These are phyloP conservation scores for Ctenicera cuprea DNA, from an alignment of 2,888 invertebrate species.

Conservation along the genomic window DNA sequence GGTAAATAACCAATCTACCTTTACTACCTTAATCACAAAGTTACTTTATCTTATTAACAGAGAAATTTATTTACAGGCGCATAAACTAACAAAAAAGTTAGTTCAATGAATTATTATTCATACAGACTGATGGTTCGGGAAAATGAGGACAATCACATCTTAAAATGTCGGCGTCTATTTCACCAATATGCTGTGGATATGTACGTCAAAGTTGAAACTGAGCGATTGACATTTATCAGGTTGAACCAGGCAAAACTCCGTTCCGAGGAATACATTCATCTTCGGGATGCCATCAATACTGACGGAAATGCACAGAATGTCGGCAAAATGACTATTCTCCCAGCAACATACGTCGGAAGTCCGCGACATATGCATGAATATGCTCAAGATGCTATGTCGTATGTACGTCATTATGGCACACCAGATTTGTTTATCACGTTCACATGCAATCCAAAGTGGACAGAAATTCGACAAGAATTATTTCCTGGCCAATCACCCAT, in stretches of 20 bases:
- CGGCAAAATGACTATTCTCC: constrained; percentile 60
- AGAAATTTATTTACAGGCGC: constrained; percentile 42
- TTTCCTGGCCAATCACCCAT: too few species aligned
- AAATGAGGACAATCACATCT: constrained; percentile 58
- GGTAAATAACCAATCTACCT: too few species aligned
- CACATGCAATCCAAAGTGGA: too few species aligned
- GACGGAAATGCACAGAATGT: constrained; percentile 46
- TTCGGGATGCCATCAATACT: too few species aligned
- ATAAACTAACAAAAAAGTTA: constrained; percentile 57
- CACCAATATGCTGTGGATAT: constrained; percentile 65
- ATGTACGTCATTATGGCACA: constrained; percentile 65
- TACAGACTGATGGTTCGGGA: constrained; percentile 59
- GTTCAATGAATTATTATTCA: constrained; percentile 55
- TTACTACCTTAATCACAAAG: too few species aligned
- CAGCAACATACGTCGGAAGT: constrained; percentile 60
- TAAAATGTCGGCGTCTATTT: constrained; percentile 59
- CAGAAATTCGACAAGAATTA: too few species aligned
- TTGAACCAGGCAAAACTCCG: constrained; percentile 63
- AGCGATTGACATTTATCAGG: constrained; percentile 62
- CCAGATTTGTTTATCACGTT: too few species aligned
- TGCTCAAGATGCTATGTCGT: constrained; percentile 62
- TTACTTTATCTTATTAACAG: too few species aligned
- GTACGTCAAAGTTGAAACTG: too few species aligned
- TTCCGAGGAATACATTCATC: not conserved
- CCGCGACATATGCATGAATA: constrained; percentile 62